Conservation (phyloP, 1,140 invertebrate genomes). For the Caerostris darwini region DNA sequence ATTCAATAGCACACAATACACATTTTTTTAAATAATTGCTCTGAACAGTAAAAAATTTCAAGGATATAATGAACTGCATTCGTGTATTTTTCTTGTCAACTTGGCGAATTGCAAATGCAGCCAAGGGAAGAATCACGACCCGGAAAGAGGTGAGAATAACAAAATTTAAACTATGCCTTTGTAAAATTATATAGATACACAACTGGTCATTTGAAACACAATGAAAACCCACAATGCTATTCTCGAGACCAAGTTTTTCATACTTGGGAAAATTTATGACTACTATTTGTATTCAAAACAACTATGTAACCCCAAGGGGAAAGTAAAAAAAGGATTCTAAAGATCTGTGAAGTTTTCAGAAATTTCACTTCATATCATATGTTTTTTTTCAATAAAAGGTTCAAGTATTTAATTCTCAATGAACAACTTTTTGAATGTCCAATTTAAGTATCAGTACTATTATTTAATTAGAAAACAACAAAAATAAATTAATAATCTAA, state of each 20-base stretch:
- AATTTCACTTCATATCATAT: background rate
- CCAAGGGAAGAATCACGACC: background rate
- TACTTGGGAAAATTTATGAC: background rate
- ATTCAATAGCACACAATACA: too few relatives aligned
- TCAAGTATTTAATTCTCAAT: too few relatives aligned
- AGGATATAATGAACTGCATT: too few relatives aligned
- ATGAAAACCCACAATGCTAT: conserved; percentile 1
- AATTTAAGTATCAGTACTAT: too few relatives aligned
- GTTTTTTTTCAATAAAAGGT: too few relatives aligned
- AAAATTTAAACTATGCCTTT: background rate
- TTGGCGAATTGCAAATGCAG: background rate
- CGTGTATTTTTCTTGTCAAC: background rate
- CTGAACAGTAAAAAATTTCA: too few relatives aligned
- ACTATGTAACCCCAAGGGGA: background rate
- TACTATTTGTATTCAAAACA: background rate
- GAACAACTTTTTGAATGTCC: too few relatives aligned
- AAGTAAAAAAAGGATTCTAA: background rate
- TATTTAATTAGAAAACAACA: too few relatives aligned
- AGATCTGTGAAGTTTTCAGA: background rate
- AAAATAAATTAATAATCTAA: too few relatives aligned
- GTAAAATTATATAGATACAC: background rate
- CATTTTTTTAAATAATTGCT: too few relatives aligned
- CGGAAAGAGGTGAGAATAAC: background rate
- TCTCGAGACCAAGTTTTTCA: background rate
- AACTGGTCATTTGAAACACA: background rate